Conservation (phyloP, 53 echinoderm and acorn worm genomes). For the Temnopleurus reevesii region DNA sequence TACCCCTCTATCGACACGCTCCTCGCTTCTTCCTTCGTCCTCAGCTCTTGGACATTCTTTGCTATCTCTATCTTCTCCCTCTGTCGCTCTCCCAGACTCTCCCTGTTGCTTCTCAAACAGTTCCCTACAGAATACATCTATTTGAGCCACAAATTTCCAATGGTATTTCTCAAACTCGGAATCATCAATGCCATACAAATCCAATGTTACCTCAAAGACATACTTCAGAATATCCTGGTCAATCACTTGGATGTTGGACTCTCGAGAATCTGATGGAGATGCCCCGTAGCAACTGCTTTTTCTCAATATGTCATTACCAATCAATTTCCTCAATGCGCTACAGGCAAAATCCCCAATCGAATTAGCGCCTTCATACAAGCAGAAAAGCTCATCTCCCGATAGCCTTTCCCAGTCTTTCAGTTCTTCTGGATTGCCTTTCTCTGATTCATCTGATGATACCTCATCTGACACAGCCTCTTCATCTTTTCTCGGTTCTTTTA, state of each 20-base stretch:
- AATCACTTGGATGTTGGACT: neutral
- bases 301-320: neutral
- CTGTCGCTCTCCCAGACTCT: neutral
- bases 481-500: too few species aligned
- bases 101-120: neutral
- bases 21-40: neutral
- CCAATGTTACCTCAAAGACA: neutral
- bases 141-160: neutral
- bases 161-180: neutral
- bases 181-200: neutral
- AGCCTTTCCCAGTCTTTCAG: neutral
- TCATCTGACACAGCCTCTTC: too few species aligned
- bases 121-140: neutral
- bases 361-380: too few species aligned
- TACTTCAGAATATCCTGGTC: neutral
- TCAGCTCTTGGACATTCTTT: neutral
- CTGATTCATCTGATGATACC: neutral
- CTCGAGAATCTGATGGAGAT: neutral
- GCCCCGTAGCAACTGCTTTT: neutral
- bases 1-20: neutral
- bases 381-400: too few species aligned
- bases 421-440: neutral
- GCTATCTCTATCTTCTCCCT: neutral
- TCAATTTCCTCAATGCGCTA: neutral
- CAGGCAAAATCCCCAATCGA: too few species aligned